These are phyloP conservation scores for Styela clava DNA, from an alignment of 23 tunicate genomes.

Conservation along the genomic window DNA sequence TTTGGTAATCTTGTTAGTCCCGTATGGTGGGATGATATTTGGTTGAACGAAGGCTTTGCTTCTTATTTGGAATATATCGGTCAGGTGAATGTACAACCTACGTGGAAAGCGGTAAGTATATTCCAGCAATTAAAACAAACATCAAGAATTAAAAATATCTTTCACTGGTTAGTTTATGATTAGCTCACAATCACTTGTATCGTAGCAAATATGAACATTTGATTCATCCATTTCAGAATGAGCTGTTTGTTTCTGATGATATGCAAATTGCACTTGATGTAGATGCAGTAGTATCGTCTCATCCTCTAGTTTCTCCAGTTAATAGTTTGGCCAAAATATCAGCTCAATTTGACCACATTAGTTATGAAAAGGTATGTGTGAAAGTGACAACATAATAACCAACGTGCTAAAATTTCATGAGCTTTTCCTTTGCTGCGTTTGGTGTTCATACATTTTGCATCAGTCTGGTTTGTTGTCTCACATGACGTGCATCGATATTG, in stretches of 20 bases:
- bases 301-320: slow-evolving; percentile 51
- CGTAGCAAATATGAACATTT: too few species aligned
- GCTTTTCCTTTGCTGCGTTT: too few species aligned
- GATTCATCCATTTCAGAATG: slow-evolving; percentile 30
- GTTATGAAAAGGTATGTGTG: slow-evolving; percentile 40
- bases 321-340: slow-evolving; percentile 32
- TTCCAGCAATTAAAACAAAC: too few species aligned
- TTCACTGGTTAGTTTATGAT: too few species aligned
- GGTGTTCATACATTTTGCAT: too few species aligned
- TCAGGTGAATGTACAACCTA: slow-evolving; percentile 34
- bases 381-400: too few species aligned
- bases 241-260: slow-evolving; percentile 51
- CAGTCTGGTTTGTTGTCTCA: too few species aligned
- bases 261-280: slow-evolving; percentile 47
- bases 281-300: slow-evolving; percentile 68
- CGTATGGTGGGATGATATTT: slow-evolving; percentile 85
- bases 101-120: slow-evolving; percentile 40
- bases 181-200: too few species aligned
- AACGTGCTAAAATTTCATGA: too few species aligned
- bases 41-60: slow-evolving; percentile 88
- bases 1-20: slow-evolving; percentile 70
- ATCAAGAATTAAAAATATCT: too few species aligned
- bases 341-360: slow-evolving; percentile 52
- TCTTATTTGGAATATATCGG: slow-evolving; percentile 50
- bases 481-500: too few species aligned